Evolutionary conservation across 1,140 invertebrate species (phyloP).

Genomic region (Platyscapa corneri): DNA sequence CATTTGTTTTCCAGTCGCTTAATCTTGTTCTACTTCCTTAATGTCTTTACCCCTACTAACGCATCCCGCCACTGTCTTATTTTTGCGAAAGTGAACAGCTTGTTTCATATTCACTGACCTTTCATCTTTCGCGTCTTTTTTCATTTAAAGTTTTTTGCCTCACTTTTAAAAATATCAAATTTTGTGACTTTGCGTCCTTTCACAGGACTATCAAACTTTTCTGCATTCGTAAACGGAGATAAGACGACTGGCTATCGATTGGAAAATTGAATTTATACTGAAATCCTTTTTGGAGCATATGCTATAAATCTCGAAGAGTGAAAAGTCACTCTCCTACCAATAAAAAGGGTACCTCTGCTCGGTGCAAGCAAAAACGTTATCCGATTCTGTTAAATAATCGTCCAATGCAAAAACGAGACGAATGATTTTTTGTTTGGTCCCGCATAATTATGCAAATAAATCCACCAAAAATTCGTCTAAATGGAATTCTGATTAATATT

Average conservation of each 20-base stretch:
- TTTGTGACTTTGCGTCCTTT: background rate
- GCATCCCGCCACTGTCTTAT: background rate
- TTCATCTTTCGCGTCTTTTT: background rate
- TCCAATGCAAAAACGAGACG: background rate
- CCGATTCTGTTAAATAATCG: background rate
- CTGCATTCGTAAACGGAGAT: slow-evolving; percentile 5
- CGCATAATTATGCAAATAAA: background rate
- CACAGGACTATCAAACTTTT: background rate
- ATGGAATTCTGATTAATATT: background rate
- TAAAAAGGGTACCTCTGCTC: background rate
- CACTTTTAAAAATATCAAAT: background rate
- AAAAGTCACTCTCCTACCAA: slow-evolving; percentile 5
- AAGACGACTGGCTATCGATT: slow-evolving; percentile 8
- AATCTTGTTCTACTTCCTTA: slow-evolving; percentile 22
- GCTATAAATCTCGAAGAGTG: background rate
- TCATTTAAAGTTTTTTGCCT: background rate
- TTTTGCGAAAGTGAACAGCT: slow-evolving; percentile 5
- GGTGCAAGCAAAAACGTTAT: background rate
- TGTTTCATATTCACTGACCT: slow-evolving; percentile 2
- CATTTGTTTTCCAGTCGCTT: slow-evolving; percentile 27
- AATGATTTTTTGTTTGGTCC: background rate
- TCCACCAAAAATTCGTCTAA: background rate
- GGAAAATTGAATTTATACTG: slow-evolving; percentile 15
- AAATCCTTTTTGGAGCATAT: background rate
- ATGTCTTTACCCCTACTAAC: slow-evolving; percentile 2